Evolutionary conservation across 1,140 invertebrate species (phyloP).

Genomic region (Zaprionus africanus): DNA sequence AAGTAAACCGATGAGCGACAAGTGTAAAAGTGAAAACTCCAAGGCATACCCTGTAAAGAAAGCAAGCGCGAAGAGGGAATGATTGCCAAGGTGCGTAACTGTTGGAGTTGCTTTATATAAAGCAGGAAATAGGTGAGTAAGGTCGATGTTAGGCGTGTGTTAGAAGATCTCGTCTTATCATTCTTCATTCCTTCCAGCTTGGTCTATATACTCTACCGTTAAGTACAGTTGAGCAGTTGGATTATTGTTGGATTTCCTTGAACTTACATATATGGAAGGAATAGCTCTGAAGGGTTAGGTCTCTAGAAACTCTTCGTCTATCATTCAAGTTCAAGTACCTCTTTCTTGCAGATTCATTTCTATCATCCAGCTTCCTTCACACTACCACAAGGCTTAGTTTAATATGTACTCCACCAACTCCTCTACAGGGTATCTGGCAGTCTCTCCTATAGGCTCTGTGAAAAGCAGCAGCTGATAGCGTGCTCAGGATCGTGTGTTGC

Average conservation of each 20-base stretch:
- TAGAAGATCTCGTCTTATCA: too few species aligned
- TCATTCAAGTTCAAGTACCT: not conserved
- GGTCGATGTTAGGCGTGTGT: too few species aligned
- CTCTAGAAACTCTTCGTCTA: not conserved
- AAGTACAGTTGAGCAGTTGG: too few species aligned
- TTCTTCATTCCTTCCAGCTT: too few species aligned
- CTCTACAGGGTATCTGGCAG: constrained; percentile 11
- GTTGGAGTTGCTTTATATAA: too few species aligned
- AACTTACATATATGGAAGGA: fast-evolving
- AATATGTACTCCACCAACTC: not conserved
- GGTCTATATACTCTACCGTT: too few species aligned
- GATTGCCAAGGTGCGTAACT: too few species aligned
- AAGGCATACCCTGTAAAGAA: constrained; percentile 29
- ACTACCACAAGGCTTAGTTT: not conserved
- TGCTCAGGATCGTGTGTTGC: constrained; percentile 18
- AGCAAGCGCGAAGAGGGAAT: not conserved
- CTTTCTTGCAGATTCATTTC: not conserved
- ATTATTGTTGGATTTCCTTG: fast-evolving
- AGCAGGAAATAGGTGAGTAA: too few species aligned
- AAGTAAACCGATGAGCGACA: constrained; percentile 4
- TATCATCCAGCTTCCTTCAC: not conserved
- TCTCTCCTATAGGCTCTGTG: not conserved
- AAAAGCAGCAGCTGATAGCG: constrained; percentile 8
- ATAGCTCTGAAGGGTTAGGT: too few species aligned
- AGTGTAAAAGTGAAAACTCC: constrained; percentile 47